Percentiles rank a stretch among this genome's conserved stretches.
Evolutionary conservation across 2,888 invertebrate species (phyloP).

Genomic region (Tigriopus californicus): DNA sequence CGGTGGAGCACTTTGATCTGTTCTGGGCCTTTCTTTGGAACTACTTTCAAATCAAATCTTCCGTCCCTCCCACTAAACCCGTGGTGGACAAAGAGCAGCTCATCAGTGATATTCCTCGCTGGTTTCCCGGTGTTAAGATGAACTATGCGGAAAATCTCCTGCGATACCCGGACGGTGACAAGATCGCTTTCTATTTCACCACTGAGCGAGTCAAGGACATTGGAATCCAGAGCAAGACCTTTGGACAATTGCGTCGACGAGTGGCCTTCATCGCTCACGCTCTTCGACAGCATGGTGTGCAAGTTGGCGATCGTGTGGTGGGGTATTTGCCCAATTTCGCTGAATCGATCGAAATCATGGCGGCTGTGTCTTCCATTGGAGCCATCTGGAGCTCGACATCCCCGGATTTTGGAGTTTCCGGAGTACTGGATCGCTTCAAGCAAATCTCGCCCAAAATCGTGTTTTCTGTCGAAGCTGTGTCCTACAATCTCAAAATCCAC

Average conservation of each 20-base stretch:
- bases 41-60: conserved; percentile 28
- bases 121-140: conserved; percentile 33
- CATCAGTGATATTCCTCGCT: conserved; percentile 29
- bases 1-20: conserved; percentile 29
- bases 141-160: conserved; percentile 36
- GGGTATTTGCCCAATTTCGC: conserved; percentile 35
- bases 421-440: conserved; percentile 30
- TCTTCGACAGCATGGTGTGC: conserved; percentile 23
- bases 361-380: conserved; percentile 33
- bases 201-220: conserved; percentile 22
- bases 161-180: conserved; percentile 26
- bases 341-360: conserved; percentile 33
- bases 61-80: conserved; percentile 25
- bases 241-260: conserved; percentile 4
- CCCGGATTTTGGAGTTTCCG: conserved; percentile 34
- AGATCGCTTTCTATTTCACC: conserved; percentile 28
- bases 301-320: conserved; percentile 30
- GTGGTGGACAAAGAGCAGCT: conserved; percentile 25
- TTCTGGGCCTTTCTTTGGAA: conserved; percentile 34
- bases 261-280: neutral
- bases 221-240: neutral
- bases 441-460: conserved; percentile 35
- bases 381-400: conserved; percentile 36
- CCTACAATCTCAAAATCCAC: conserved; percentile 32
- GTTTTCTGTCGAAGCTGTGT: conserved; percentile 33